These are phyloP conservation scores for Tipula helvola DNA, from an alignment of 2,888 invertebrate species.

Conservation along the genomic window DNA sequence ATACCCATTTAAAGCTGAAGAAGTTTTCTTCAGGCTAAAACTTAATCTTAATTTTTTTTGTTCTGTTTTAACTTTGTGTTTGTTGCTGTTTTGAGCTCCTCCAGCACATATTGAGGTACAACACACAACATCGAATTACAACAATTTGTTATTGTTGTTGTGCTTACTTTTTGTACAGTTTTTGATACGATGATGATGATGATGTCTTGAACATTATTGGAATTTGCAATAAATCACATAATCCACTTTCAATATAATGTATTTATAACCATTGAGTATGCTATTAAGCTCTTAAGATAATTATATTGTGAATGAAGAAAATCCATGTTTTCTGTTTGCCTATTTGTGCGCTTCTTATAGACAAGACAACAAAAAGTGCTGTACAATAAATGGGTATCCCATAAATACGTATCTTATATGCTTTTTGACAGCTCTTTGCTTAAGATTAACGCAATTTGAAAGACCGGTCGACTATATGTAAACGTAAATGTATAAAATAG, in stretches of 20 bases:
- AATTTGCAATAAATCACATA: background rate
- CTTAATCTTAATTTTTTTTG: background rate
- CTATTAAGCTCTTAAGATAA: background rate
- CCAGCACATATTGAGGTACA: no score
- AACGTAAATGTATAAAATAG: background rate
- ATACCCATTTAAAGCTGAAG: background rate
- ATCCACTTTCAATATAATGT: background rate
- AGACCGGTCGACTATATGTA: background rate
- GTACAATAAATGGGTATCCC: background rate
- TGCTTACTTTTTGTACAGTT: background rate
- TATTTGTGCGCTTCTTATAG: background rate
- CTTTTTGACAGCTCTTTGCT: background rate
- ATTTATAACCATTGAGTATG: background rate
- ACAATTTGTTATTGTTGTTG: background rate
- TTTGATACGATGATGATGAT: background rate
- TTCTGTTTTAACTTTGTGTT: background rate
- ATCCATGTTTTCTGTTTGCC: background rate
- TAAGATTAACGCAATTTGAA: background rate
- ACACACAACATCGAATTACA: background rate
- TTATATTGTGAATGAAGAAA: background rate
- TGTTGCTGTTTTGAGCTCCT: background rate
- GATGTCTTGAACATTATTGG: background rate
- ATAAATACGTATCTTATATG: background rate
- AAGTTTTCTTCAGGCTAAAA: background rate
- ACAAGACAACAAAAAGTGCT: background rate